Conservation (phyloP, 2,888 invertebrate species). For the Biston stratarius region DNA sequence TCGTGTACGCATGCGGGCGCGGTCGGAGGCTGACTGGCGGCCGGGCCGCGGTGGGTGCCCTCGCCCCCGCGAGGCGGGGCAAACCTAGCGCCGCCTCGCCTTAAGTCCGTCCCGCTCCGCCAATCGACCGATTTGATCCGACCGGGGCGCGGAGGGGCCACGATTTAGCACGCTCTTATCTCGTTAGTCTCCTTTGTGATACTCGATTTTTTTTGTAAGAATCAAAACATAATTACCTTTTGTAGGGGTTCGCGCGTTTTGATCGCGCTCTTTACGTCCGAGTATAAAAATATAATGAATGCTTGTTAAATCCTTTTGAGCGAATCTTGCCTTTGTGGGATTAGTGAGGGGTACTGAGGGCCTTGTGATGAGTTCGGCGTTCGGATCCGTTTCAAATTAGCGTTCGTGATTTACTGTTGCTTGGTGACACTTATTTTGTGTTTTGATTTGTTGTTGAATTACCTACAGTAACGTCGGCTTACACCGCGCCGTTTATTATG, state of each 20-base stretch:
- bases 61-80: constrained; percentile 56
- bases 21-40: constrained; percentile 82
- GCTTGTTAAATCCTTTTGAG: constrained; percentile 86
- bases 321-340: constrained; percentile 78
- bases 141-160: constrained; percentile 75
- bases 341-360: constrained; percentile 61
- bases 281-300: constrained; percentile 86
- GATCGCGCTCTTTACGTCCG: constrained; percentile 84
- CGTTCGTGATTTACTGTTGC: constrained; percentile 74
- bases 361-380: constrained; percentile 62
- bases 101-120: constrained; percentile 70
- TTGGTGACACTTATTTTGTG: constrained; percentile 68
- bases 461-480: constrained; percentile 8
- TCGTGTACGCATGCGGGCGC: constrained; percentile 85
- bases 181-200: constrained; percentile 87
- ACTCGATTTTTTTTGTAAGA: constrained; percentile 84
- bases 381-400: constrained; percentile 83
- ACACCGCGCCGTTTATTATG: neutral
- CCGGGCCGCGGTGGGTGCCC: constrained; percentile 56
- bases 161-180: constrained; percentile 87
- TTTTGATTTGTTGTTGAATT: constrained; percentile 63
- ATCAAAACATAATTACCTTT: constrained; percentile 87
- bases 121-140: constrained; percentile 85
- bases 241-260: constrained; percentile 85
- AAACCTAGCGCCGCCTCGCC: constrained; percentile 49